phyloP scores from a whole-genome alignment of 2,113 vertebrate species.

The Petaurus breviceps region DNA sequence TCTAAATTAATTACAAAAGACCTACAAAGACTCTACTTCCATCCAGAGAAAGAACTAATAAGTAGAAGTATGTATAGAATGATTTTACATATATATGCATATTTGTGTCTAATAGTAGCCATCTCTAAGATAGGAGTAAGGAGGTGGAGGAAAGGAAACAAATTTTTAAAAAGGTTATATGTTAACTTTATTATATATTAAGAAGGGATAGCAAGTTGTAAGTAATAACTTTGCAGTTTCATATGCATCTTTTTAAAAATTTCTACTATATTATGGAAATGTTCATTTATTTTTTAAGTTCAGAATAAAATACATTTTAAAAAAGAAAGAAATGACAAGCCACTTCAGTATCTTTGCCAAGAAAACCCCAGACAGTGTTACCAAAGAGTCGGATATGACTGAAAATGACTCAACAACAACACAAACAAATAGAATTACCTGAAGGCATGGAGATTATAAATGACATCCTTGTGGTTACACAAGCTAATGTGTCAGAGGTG shows the following conservation, averaged over 20 bases:
- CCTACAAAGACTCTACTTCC: too few relatives aligned
- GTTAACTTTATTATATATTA: background rate
- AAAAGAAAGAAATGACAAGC: background rate
- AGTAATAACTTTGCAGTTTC: background rate
- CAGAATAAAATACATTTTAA: background rate
- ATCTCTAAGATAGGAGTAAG: too few relatives aligned
- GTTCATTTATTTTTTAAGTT: background rate
- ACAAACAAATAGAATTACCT: background rate
- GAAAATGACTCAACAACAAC: background rate
- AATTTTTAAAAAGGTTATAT: background rate
- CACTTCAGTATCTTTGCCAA: background rate
- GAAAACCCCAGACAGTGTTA: background rate
- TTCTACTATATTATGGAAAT: background rate
- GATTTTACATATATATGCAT: background rate
- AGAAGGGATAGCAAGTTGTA: background rate
- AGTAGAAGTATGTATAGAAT: background rate
- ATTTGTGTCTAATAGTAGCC: background rate
- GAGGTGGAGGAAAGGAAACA: background rate
- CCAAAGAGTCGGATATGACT: background rate
- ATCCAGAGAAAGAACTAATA: background rate
- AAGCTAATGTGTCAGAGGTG: background rate
- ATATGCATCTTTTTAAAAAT: background rate
- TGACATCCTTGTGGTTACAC: background rate
- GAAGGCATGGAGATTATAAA: background rate
- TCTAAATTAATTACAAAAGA: background rate